These are phyloP conservation scores for Spizaetus ornatus DNA, from an alignment of 2,113 vertebrate species.

Conservation along the genomic window DNA sequence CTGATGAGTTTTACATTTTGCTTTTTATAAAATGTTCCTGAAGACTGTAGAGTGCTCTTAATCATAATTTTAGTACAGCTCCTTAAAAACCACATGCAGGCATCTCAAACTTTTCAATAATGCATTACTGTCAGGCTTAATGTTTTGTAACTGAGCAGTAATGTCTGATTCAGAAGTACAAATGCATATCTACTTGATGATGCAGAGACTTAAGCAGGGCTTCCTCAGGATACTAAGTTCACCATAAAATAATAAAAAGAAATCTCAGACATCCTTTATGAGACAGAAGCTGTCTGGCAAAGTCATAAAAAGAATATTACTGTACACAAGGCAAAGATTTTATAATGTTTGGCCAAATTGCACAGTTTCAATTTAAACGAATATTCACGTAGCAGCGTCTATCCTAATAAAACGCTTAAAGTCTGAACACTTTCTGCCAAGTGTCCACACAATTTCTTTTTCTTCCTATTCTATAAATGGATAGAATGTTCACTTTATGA, in stretches of 20 bases:
- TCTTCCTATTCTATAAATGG: background rate
- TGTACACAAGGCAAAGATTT: background rate
- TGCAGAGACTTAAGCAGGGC: background rate
- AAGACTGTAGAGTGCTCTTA: constrained; percentile 16
- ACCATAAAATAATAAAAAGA: constrained; percentile 1
- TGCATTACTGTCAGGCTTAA: background rate
- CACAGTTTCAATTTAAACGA: background rate
- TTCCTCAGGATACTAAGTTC: background rate
- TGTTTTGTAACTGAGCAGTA: constrained; percentile 19
- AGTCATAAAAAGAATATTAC: background rate
- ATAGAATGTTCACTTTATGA: background rate
- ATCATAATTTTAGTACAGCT: constrained; percentile 4
- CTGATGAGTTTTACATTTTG: background rate
- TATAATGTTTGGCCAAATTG: background rate
- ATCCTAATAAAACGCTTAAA: background rate
- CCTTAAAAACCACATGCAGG: constrained; percentile 21
- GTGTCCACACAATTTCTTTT: background rate
- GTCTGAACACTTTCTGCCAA: background rate
- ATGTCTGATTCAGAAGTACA: constrained; percentile 1
- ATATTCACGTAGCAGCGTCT: background rate
- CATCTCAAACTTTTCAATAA: constrained; percentile 29
- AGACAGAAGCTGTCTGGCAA: constrained; percentile 3
- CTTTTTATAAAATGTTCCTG: background rate
- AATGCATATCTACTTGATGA: background rate
- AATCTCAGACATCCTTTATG: background rate